Conservation (phyloP, 2,888 invertebrate species). For the Shargacucullia verbasci region DNA sequence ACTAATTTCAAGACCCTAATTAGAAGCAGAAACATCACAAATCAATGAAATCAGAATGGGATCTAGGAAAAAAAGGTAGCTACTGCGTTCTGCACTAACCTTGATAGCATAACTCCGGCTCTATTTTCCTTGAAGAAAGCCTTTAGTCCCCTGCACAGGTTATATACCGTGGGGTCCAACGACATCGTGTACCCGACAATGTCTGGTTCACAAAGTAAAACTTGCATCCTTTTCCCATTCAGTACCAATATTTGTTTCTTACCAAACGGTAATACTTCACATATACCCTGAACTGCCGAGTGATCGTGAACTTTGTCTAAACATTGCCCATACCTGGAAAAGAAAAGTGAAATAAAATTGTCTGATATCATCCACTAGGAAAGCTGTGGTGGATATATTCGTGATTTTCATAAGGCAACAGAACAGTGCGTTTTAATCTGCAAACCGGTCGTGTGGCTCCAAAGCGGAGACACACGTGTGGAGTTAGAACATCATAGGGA, state of each 20-base stretch:
- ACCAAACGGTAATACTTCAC: constrained; percentile 83
- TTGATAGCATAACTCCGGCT: constrained; percentile 85
- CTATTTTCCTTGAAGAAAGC: constrained; percentile 88
- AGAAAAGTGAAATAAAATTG: not conserved
- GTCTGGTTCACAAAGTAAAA: constrained; percentile 81
- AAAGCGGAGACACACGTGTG: too few species aligned
- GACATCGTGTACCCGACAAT: constrained; percentile 86
- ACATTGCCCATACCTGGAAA: constrained; percentile 77
- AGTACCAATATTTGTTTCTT: constrained; percentile 79
- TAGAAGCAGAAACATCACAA: constrained; percentile 11
- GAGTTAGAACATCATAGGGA: too few species aligned
- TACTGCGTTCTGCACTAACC: constrained; percentile 57
- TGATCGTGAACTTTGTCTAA: constrained; percentile 85
- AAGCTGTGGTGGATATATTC: too few species aligned
- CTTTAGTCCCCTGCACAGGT: constrained; percentile 86
- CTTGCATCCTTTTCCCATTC: constrained; percentile 81
- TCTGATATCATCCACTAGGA: too few species aligned
- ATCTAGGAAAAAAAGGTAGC: too few species aligned
- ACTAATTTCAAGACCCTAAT: constrained; percentile 82
- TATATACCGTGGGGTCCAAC: constrained; percentile 81
- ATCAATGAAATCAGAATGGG: not conserved
- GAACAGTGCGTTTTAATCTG: too few species aligned
- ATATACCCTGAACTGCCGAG: constrained; percentile 81
- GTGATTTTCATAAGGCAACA: too few species aligned
- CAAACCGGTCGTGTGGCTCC: too few species aligned